Percentiles rank a stretch among this genome's conserved stretches.
Conservation (phyloP, 2,113 vertebrate genomes). For the Gymnorhina tibicen region DNA sequence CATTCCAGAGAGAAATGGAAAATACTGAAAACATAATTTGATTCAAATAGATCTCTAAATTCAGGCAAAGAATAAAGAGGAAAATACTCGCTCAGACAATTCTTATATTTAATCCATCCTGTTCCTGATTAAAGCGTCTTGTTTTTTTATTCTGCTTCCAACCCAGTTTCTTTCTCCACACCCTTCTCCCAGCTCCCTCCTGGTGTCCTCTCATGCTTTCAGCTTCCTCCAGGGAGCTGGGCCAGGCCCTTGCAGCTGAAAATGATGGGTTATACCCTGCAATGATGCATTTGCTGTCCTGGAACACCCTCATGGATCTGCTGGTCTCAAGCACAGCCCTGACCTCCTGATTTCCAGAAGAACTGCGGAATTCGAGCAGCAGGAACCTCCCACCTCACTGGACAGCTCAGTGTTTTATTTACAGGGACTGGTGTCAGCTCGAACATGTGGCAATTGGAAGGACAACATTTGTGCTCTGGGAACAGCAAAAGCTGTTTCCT, state of each 20-base stretch:
- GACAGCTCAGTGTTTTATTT: background rate
- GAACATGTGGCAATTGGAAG: constrained; percentile 26
- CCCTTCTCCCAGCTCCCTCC: background rate
- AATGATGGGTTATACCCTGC: background rate
- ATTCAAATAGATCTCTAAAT: background rate
- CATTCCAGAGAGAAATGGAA: background rate
- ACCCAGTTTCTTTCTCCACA: background rate
- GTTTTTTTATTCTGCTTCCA: background rate
- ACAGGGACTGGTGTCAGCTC: background rate
- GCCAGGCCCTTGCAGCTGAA: background rate
- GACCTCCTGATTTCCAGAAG: background rate
- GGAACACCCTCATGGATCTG: background rate
- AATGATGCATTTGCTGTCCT: background rate
- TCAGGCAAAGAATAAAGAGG: background rate
- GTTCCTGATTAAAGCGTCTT: background rate
- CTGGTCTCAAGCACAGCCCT: background rate
- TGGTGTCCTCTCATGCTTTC: background rate
- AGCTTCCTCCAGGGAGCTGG: background rate
- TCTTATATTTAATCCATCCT: background rate
- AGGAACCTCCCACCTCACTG: background rate
- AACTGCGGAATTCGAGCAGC: background rate
- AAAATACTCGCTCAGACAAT: background rate
- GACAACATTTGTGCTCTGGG: background rate
- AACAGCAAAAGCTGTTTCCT: constrained; percentile 14
- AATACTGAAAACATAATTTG: background rate